Percentiles rank a stretch among this genome's conserved stretches.
These are phyloP conservation scores for Cynoglossus semilaevis DNA, from an alignment of 2,113 vertebrate species.

Conservation along the genomic window DNA sequence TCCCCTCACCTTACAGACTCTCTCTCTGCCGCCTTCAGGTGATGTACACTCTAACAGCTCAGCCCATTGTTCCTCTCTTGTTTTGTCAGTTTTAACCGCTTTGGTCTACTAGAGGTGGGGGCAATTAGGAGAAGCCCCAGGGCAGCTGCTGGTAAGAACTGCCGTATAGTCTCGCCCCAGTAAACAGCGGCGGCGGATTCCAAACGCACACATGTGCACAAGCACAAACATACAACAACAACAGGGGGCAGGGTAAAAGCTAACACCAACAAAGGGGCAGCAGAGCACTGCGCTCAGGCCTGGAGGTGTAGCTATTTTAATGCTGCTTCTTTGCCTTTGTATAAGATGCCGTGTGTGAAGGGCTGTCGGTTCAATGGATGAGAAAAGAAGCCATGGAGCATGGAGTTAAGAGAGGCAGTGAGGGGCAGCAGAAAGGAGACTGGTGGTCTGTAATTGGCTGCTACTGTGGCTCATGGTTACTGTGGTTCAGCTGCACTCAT, in stretches of 20 bases:
- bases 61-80: conserved; percentile 37
- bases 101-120: conserved; percentile 26
- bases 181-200: conserved; percentile 25
- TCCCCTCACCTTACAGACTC: conserved; percentile 38
- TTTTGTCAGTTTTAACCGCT: conserved; percentile 46
- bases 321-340: conserved; percentile 37
- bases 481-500: conserved; percentile 44
- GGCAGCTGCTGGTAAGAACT: conserved; percentile 39
- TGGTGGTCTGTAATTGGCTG: conserved; percentile 37
- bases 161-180: conserved; percentile 25
- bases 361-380: conserved; percentile 27
- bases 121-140: conserved; percentile 45
- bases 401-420: conserved; percentile 25
- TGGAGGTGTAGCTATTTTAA: conserved; percentile 41
- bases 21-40: no score
- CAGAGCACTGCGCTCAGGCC: conserved; percentile 28
- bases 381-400: conserved; percentile 42
- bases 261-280: conserved; percentile 24
- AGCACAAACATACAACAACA: conserved; percentile 6
- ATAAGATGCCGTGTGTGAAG: conserved; percentile 39
- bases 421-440: conserved; percentile 17
- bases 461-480: conserved; percentile 38
- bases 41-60: background rate
- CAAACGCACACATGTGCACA: background rate
- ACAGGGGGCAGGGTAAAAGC: conserved; percentile 10